Percentiles rank a stretch among this genome's conserved stretches.
These are phyloP conservation scores for Mus caroli DNA, from an alignment of 2,797 vertebrate genomes.

Conservation along the genomic window DNA sequence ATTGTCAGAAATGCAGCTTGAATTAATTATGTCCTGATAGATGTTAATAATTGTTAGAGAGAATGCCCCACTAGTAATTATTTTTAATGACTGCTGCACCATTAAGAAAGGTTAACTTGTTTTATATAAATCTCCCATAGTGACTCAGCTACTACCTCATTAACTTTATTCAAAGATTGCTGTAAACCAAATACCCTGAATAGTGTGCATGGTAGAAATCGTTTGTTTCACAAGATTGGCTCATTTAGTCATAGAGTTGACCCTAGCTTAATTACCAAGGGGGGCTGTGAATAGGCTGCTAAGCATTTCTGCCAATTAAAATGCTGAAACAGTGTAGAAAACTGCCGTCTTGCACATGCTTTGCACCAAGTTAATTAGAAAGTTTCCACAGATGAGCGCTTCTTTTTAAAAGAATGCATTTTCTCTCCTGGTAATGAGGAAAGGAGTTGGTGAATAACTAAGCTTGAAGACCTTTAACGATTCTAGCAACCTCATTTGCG, in stretches of 20 bases:
- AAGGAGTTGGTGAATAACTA: slow-evolving; percentile 83
- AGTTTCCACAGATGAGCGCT: slow-evolving; percentile 86
- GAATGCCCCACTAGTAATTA: slow-evolving; percentile 80
- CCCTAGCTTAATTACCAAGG: slow-evolving; percentile 82
- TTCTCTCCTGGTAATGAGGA: slow-evolving; percentile 86
- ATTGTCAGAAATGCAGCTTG: slow-evolving; percentile 80
- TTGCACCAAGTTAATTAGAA: slow-evolving; percentile 88
- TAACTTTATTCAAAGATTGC: slow-evolving; percentile 82
- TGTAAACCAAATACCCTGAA: slow-evolving; percentile 69
- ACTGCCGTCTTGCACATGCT: slow-evolving; percentile 80
- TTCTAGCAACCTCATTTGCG: slow-evolving; percentile 85
- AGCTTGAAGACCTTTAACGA: slow-evolving; percentile 84
- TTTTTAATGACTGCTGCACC: slow-evolving; percentile 84
- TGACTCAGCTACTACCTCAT: slow-evolving; percentile 81
- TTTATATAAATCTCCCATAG: slow-evolving; percentile 79
- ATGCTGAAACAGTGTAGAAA: slow-evolving; percentile 83
- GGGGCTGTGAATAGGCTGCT: slow-evolving; percentile 77
- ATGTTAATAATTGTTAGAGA: slow-evolving; percentile 79
- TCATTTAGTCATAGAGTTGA: slow-evolving; percentile 82
- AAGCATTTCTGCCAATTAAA: slow-evolving; percentile 88
- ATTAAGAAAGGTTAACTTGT: slow-evolving; percentile 85
- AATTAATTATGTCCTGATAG: slow-evolving; percentile 80
- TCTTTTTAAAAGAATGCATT: slow-evolving; percentile 85
- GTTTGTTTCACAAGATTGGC: slow-evolving; percentile 77
- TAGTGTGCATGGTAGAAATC: slow-evolving; percentile 74